Conservation (phyloP, 1,140 invertebrate species). For the Heliothis subflexa region DNA sequence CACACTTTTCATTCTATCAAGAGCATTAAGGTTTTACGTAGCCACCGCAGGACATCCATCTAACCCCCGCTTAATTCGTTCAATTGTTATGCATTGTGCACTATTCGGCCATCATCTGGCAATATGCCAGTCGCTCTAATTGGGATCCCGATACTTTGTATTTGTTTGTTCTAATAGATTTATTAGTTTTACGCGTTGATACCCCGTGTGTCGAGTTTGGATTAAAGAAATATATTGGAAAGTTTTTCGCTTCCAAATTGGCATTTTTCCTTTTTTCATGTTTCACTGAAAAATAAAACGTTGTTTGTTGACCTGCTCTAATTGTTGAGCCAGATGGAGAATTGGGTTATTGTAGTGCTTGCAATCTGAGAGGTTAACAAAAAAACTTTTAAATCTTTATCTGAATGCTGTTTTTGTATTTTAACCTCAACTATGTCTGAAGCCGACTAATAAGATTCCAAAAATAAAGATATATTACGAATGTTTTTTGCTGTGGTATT, state of each 20-base stretch:
- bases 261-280: conserved; percentile 6
- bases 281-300: conserved; percentile 30
- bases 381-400: conserved; percentile 17
- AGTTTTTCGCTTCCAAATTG: conserved; percentile 22
- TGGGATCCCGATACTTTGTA: conserved; percentile 42
- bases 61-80: conserved; percentile 41
- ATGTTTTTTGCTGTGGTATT: too few relatives aligned
- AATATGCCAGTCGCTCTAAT: conserved; percentile 42
- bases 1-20: conserved; percentile 35
- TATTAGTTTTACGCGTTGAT: conserved; percentile 39
- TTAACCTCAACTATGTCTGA: too few relatives aligned
- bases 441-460: too few relatives aligned
- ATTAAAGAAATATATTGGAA: conserved; percentile 35
- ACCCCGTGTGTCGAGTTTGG: conserved; percentile 21
- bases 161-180: conserved; percentile 43
- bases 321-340: conserved; percentile 29
- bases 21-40: conserved; percentile 29
- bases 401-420: not conserved
- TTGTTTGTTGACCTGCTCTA: conserved; percentile 33
- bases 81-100: conserved; percentile 41
- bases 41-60: conserved; percentile 34
- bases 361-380: not conserved
- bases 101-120: conserved; percentile 35
- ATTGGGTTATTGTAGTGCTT: conserved; percentile 24
- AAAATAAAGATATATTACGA: too few relatives aligned